phyloP scores from a whole-genome alignment of 2,888 invertebrate genomes.

The Cecidostiba fungosa region DNA sequence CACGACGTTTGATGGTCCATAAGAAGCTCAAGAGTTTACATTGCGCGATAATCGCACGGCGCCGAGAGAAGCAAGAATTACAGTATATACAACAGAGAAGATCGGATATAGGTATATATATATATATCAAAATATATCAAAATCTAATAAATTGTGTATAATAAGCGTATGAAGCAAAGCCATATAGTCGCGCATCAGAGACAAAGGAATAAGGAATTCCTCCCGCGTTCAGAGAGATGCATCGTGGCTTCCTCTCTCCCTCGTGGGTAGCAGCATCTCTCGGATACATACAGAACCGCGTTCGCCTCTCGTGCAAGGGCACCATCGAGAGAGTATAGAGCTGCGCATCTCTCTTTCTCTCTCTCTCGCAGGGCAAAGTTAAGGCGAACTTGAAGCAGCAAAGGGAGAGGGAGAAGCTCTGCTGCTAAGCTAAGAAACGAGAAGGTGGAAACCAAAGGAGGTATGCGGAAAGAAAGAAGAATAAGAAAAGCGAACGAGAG shows the following conservation, averaged over 20 bases:
- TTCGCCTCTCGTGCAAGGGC: not conserved
- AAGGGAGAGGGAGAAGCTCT: conserved; percentile 52
- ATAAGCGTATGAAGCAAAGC: conserved; percentile 72
- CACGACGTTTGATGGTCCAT: not conserved
- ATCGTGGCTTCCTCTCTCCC: conserved; percentile 72
- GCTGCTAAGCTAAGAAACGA: conserved; percentile 58
- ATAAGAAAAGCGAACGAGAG: conserved; percentile 73
- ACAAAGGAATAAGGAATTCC: conserved; percentile 77
- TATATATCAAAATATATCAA: no score
- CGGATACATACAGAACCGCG: no score
- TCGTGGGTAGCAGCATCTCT: no score
- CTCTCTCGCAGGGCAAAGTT: conserved; percentile 24
- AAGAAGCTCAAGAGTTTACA: not conserved
- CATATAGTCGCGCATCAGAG: conserved; percentile 75
- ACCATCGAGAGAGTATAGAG: not conserved
- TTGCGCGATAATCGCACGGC: not conserved
- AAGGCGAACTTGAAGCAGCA: conserved; percentile 55
- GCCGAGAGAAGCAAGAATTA: not conserved
- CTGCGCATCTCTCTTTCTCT: conserved; percentile 53
- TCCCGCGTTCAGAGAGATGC: conserved; percentile 41
- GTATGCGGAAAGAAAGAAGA: conserved; percentile 76
- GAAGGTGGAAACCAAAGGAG: conserved; percentile 68
- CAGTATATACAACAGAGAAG: not conserved
- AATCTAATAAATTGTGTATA: no score
- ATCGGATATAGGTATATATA: not conserved